Percentiles rank a stretch among this genome's conserved stretches.
phyloP scores from a whole-genome alignment of 2,888 invertebrate species.

The Cephus sareptanus region DNA sequence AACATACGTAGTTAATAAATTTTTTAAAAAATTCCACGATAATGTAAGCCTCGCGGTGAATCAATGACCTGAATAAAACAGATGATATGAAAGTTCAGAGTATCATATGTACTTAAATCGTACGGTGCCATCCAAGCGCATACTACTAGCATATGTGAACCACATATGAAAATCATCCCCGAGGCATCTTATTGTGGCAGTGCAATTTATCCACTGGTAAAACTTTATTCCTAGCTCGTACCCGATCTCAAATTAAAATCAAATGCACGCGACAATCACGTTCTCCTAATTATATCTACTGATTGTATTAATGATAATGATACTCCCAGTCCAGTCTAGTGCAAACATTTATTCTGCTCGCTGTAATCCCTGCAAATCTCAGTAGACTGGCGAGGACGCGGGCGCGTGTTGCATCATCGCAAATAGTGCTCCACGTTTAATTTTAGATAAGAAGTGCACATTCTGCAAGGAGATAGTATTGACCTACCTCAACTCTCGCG shows the following conservation, averaged over 20 bases:
- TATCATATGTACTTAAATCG: not conserved
- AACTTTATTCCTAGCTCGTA: not conserved
- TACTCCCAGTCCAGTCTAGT: not conserved
- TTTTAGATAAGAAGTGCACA: constrained; percentile 24
- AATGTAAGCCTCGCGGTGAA: constrained; percentile 39
- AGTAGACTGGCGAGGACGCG: not conserved
- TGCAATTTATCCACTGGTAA: not conserved
- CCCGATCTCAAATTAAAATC: not conserved
- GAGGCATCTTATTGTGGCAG: not conserved
- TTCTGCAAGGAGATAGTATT: constrained; percentile 22
- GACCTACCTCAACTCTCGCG: constrained; percentile 38
- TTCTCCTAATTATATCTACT: not conserved
- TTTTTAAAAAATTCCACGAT: constrained; percentile 33
- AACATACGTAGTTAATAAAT: not conserved
- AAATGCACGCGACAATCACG: not conserved
- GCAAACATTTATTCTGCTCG: not conserved
- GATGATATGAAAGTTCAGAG: not conserved
- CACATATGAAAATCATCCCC: not conserved
- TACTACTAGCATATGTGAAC: not conserved
- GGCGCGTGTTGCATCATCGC: not conserved
- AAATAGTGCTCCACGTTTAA: not conserved
- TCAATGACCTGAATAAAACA: constrained; percentile 30
- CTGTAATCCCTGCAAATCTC: not conserved
- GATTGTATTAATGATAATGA: not conserved
- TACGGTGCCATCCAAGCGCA: not conserved